Evolutionary conservation across 2,113 vertebrate species (phyloP), one percentile per base, ranked within the genome.

Genomic region (Sinocyclocheilus maitianheensis): DNA sequence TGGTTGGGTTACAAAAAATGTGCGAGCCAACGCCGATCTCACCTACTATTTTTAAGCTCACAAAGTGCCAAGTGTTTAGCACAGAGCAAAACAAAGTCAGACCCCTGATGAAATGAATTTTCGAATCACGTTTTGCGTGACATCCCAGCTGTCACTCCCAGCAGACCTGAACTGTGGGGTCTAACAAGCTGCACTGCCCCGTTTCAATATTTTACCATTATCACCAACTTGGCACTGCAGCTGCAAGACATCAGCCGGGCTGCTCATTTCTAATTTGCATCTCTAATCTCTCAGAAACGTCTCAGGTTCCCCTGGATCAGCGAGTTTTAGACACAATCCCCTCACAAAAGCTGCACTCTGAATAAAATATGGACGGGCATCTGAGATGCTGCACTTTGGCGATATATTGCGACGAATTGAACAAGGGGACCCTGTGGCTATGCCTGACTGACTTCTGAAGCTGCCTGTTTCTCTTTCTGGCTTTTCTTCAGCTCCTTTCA

Each of bases 401-500:
- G 78, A 62, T 78, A 86, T 79, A 87, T 85, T 82, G 84, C 30
- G n/a, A 58, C 74, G 79, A 86, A 88, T 69, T 82, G 46, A 85
- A 87, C 76, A 75, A 60, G 22, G 55, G 83, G 37, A 43, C 37
- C 78, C 76, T 24, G 85, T 71, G 84, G 80, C 69, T 76, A 80
- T 46, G 81, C 83, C 76, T 72, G 37, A 46, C 24, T 48, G 55
- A 51, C 63, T 65, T 51, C 43, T 63, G 37, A 55, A 40, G 69
- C 80, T 86, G 69, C 22, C 43, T 60, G 20, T 63, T 71, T 84
- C 85, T 55, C 43, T 89, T 69, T 72, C 20, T 43, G n/a, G 26
- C 83, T 87, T 86, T 86, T 80, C 87, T 86, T 84, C 30, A 74
- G 80, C 58, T 46, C 71, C 86, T 87, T 84, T 91, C 90, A 87